phyloP scores from a whole-genome alignment of 2,888 invertebrate genomes.

The Aplocera efformata region DNA sequence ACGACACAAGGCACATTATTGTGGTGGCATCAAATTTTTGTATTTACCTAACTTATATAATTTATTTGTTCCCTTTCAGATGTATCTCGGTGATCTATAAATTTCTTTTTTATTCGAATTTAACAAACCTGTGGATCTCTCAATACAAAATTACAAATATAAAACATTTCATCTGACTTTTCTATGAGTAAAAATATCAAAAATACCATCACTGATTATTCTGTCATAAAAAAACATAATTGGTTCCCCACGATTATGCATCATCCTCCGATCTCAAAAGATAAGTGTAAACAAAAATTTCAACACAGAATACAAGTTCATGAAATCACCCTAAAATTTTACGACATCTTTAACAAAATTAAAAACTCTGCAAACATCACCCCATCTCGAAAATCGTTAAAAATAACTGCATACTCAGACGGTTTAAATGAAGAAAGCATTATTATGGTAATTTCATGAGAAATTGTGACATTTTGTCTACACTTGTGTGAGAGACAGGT shows the following conservation, averaged over 20 bases:
- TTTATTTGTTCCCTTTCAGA: no score
- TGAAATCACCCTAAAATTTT: conserved; percentile 18
- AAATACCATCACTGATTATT: no score
- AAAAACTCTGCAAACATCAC: conserved; percentile 24
- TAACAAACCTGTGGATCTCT: no score
- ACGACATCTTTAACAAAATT: conserved; percentile 21
- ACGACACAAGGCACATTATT: no score
- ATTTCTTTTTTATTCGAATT: no score
- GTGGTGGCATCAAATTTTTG: no score
- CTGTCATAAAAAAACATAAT: background rate
- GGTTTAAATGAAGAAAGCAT: conserved; percentile 31
- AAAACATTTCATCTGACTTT: no score
- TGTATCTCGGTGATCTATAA: no score
- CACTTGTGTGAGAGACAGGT: conserved; percentile 52
- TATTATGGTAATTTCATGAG: conserved; percentile 51
- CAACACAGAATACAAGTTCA: background rate
- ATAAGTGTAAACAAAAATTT: background rate
- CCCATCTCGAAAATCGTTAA: conserved; percentile 26
- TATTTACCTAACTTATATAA: no score
- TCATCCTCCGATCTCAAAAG: background rate
- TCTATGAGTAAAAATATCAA: no score
- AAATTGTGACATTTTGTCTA: conserved; percentile 36
- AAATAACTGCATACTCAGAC: conserved; percentile 22
- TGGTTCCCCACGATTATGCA: background rate
- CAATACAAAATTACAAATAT: no score